Percentiles rank a stretch among this genome's conserved stretches.
Conservation (phyloP, 2,888 invertebrate genomes). For the Drosophila multiciliata region DNA sequence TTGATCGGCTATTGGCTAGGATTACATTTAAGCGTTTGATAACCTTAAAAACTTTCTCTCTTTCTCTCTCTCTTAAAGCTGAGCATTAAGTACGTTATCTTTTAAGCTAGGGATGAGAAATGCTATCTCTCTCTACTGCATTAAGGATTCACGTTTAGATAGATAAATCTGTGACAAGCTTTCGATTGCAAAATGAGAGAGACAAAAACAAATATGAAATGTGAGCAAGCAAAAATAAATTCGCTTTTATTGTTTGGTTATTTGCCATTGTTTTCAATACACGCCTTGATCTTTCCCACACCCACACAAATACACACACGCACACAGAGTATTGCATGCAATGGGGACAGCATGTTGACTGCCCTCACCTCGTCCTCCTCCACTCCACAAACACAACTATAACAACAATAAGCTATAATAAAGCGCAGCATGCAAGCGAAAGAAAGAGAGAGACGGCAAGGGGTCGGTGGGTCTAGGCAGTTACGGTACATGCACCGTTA, state of each 20-base stretch:
- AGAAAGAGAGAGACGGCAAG: constrained; percentile 43
- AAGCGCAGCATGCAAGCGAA: constrained; percentile 77
- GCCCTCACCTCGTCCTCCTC: constrained; percentile 25
- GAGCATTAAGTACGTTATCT: constrained; percentile 4
- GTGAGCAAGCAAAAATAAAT: constrained; percentile 24
- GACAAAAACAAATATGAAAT: constrained; percentile 7
- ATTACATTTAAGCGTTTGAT: constrained; percentile 4
- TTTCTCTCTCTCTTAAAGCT: constrained; percentile 2
- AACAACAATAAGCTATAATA: constrained; percentile 59
- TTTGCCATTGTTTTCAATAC: constrained; percentile 60
- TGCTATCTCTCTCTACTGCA: constrained; percentile 2
- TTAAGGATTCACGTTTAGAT: constrained; percentile 1
- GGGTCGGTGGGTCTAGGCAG: constrained; percentile 25
- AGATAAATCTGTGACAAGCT: constrained; percentile 31
- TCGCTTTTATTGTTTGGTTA: constrained; percentile 44
- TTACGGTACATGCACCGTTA: constrained; percentile 75
- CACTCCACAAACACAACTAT: constrained; percentile 29
- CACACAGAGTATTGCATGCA: constrained; percentile 58
- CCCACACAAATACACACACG: constrained; percentile 47
- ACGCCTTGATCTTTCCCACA: constrained; percentile 78
- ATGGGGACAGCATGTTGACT: constrained; percentile 57
- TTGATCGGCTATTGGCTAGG: not conserved
- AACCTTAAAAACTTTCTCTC: not conserved
- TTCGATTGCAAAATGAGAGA: constrained; percentile 9
- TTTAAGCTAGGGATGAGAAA: constrained; percentile 2